Conservation (phyloP, 23 tunicate species). For the Trididemnum nubilum region DNA sequence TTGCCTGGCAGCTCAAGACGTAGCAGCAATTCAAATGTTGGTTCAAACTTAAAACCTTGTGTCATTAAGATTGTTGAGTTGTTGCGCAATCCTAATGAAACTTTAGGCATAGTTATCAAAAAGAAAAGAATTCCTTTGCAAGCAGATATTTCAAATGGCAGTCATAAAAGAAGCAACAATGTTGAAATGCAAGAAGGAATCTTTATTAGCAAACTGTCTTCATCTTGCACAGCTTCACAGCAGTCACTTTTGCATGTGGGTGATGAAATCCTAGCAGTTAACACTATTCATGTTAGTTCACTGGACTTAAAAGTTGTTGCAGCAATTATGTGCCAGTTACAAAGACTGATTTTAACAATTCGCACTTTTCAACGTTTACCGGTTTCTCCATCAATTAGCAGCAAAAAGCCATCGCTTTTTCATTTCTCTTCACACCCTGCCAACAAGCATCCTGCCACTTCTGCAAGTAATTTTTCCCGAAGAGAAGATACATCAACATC, state of each 20-base stretch:
- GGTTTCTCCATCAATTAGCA: not conserved
- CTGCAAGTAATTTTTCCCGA: not conserved
- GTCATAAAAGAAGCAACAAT: not conserved
- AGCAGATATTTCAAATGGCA: not conserved
- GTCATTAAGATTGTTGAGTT: constrained; percentile 62
- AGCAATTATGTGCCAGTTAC: constrained; percentile 59
- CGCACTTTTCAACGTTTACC: constrained; percentile 19
- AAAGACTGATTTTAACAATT: constrained; percentile 54
- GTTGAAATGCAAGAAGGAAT: constrained; percentile 32
- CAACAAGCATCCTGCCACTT: not conserved
- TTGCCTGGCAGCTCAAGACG: constrained; percentile 43
- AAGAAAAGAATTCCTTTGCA: constrained; percentile 38
- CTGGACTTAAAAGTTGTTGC: constrained; percentile 67
- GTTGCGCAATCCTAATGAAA: constrained; percentile 40
- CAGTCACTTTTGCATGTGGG: constrained; percentile 44
- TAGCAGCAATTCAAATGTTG: constrained; percentile 5
- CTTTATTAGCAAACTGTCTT: constrained; percentile 53
- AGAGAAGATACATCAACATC: not conserved
- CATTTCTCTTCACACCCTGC: not conserved
- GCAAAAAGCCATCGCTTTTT: not conserved
- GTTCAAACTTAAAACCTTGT: not conserved
- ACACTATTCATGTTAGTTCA: constrained; percentile 45
- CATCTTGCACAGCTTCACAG: constrained; percentile 48
- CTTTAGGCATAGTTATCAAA: constrained; percentile 72
- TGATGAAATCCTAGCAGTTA: constrained; percentile 77